Evolutionary conservation across 2,797 vertebrate genomes (phyloP), one percentile per base, ranked within the genome.

Genomic region (Vireo griseus): DNA sequence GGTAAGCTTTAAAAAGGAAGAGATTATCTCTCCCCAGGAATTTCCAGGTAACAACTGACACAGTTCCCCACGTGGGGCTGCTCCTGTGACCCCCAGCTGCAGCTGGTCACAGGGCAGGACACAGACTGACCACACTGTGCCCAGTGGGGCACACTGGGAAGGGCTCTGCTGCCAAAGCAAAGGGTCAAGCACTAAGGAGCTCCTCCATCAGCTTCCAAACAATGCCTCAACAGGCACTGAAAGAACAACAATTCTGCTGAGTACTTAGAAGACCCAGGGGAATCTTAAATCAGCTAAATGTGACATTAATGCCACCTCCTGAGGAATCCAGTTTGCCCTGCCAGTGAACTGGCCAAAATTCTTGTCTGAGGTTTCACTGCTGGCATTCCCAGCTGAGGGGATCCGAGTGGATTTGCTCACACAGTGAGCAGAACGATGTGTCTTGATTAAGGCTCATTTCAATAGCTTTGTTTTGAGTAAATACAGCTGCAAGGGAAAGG

Each of bases 401-500:
- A 76, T 87, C 61, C 3, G 6, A 50, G 59, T 2, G 44, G 54
- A 52, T 81, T 61, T 74, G 69, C 28, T 51, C 37, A 19, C 11
- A 7, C 16, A 6, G 24, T 3, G 37, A 61, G 42, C n/a, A 90
- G 63, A 66, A 52, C 3, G 31, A 48, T 37, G 45, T 52, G 47
- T 37, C 85, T 88, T 91, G 73, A 97, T 94, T 88, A 79, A 90
- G 42, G 45, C 54, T 84, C 76, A 79, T 79, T 90, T 90, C 48
- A 94, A 84, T 57, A 81, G 76, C 73, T 91, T 91, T 89, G 67
- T 93, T 96, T 91, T 86, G 87, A 76, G 76, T 95, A 94, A 94
- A 94, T 96, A 94, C 89, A 96, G 85, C 88, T 92, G 82, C 76
- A 71, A 76, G 39, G 29, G 51, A 92, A 94, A 95, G 92, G 92